Conservation (phyloP, 2,113 vertebrate genomes). For the Ahaetulla prasina region DNA sequence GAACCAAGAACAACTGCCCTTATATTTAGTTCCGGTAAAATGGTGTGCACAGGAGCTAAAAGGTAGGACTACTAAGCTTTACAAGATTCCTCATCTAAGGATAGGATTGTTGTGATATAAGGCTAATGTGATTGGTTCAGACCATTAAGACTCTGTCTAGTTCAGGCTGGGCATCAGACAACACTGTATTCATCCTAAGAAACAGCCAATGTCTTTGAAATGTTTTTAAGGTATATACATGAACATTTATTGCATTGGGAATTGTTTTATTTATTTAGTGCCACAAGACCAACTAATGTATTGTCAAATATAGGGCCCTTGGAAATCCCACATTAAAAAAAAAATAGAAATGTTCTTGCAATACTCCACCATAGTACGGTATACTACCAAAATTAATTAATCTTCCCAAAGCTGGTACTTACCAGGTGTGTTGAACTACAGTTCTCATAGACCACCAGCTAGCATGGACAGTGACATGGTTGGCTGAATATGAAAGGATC, state of each 20-base stretch:
- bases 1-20: conserved; percentile 93
- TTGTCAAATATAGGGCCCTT: background rate
- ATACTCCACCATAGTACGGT: background rate
- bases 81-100: background rate
- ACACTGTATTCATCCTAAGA: background rate
- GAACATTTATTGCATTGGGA: background rate
- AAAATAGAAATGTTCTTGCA: background rate
- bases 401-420: background rate
- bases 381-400: background rate
- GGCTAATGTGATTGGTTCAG: background rate
- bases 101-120: background rate
- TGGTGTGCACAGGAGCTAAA: conserved; percentile 97
- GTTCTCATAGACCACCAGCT: background rate
- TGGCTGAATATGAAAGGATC: background rate
- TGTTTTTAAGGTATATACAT: background rate
- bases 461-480: background rate
- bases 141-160: background rate
- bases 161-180: background rate
- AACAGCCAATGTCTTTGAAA: background rate
- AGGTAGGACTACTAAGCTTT: conserved; percentile 68
- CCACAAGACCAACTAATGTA: background rate
- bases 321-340: background rate
- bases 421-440: background rate
- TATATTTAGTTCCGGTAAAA: conserved; percentile 97
- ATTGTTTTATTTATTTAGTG: background rate